These are phyloP conservation scores for Acyrthosiphon pisum DNA, from an alignment of 1,140 invertebrate species.

Conservation along the genomic window DNA sequence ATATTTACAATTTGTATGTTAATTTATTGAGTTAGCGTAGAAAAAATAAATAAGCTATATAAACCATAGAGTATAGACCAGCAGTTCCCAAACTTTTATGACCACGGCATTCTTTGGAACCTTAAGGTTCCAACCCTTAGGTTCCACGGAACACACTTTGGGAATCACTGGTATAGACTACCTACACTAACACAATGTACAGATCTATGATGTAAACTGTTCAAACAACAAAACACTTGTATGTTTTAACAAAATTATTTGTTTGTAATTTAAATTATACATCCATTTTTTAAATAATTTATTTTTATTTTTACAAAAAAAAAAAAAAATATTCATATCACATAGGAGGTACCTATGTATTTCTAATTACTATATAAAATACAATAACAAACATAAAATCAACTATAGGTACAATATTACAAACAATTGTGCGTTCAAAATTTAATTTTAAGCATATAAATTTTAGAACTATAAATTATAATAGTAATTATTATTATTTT, in stretches of 20 bases:
- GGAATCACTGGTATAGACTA: too few relatives aligned
- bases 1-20: background rate
- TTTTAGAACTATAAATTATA: background rate
- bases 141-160: too few relatives aligned
- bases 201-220: background rate
- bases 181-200: background rate
- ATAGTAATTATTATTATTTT: too few relatives aligned
- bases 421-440: constrained; percentile 16
- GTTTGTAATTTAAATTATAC: background rate
- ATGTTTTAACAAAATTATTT: background rate
- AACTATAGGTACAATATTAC: background rate
- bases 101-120: too few relatives aligned
- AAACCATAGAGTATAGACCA: background rate
- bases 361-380: background rate
- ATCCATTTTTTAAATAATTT: background rate
- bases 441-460: background rate
- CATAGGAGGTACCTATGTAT: background rate
- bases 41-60: background rate
- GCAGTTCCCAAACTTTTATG: too few relatives aligned
- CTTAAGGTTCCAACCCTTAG: too few relatives aligned
- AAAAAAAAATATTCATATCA: background rate
- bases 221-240: background rate
- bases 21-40: background rate
- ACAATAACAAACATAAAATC: background rate
- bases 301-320: background rate